These are phyloP conservation scores for Euphonia xanthogaster DNA, from an alignment of 2,797 vertebrate genomes.

Conservation along the genomic window DNA sequence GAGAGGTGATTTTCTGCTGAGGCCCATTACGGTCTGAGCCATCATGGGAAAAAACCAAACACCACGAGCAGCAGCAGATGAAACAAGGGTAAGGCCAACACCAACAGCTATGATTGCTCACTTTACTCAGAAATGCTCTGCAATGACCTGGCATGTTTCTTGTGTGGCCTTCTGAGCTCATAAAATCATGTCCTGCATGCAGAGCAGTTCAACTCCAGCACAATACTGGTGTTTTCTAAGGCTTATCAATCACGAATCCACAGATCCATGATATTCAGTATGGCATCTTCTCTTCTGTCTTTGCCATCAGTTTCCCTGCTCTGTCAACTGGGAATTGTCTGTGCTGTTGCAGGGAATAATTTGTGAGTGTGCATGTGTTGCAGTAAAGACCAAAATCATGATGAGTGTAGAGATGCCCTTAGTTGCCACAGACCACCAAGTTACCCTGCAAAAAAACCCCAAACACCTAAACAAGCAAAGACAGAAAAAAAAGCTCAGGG, in stretches of 20 bases:
- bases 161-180: neutral
- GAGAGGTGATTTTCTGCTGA: neutral
- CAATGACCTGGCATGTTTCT: neutral
- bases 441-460: neutral
- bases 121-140: neutral
- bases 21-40: accelerated
- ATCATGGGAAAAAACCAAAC: neutral
- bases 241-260: neutral
- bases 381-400: neutral
- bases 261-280: neutral
- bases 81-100: neutral
- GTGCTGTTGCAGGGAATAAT: neutral
- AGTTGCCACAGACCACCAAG: neutral
- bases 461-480: neutral
- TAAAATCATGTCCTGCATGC: neutral
- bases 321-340: neutral
- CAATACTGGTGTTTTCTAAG: neutral
- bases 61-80: neutral
- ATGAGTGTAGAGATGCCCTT: neutral
- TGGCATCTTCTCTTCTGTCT: neutral
- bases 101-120: neutral
- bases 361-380: neutral
- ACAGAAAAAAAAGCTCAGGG: neutral
- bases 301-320: neutral
- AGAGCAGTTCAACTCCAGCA: neutral